These are phyloP conservation scores for Agrochola macilenta DNA, from an alignment of 2,888 invertebrate species.

Conservation along the genomic window DNA sequence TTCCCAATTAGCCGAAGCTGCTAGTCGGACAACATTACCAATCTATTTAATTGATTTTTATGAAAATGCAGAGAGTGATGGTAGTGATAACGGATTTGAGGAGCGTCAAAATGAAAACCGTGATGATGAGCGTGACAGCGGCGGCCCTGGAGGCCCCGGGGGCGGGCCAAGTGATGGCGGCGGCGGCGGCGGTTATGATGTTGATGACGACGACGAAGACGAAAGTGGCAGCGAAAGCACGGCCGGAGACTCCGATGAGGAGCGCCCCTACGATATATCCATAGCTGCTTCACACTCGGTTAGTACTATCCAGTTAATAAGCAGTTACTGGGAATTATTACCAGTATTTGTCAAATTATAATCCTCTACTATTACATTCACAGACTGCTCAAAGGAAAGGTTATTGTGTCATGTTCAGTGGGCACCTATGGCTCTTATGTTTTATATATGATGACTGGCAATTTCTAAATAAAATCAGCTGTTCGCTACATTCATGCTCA, in stretches of 20 bases:
- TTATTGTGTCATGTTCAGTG: not conserved
- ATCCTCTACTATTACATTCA: not conserved
- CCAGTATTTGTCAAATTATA: not conserved
- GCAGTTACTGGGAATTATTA: not conserved
- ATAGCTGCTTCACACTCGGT: constrained; percentile 86
- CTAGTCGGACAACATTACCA: not conserved
- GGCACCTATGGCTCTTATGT: not conserved
- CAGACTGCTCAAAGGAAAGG: no score
- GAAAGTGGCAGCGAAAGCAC: constrained; percentile 36
- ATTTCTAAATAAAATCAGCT: no score
- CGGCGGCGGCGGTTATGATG: constrained; percentile 17
- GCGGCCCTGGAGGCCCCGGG: constrained; percentile 14
- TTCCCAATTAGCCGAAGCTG: not conserved
- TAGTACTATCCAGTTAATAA: constrained; percentile 48
- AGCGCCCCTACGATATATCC: constrained; percentile 80
- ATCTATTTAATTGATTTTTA: not conserved
- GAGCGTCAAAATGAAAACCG: constrained; percentile 23
- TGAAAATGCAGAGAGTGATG: constrained; percentile 48
- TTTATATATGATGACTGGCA: not conserved
- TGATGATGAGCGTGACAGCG: constrained; percentile 24
- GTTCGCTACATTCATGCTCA: no score
- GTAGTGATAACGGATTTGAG: constrained; percentile 40
- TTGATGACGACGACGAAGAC: constrained; percentile 29
- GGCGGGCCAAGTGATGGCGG: constrained; percentile 7
- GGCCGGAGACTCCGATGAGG: constrained; percentile 70